These are phyloP conservation scores for Cyclophora punctaria DNA, from an alignment of 2,888 invertebrate species.

Conservation along the genomic window DNA sequence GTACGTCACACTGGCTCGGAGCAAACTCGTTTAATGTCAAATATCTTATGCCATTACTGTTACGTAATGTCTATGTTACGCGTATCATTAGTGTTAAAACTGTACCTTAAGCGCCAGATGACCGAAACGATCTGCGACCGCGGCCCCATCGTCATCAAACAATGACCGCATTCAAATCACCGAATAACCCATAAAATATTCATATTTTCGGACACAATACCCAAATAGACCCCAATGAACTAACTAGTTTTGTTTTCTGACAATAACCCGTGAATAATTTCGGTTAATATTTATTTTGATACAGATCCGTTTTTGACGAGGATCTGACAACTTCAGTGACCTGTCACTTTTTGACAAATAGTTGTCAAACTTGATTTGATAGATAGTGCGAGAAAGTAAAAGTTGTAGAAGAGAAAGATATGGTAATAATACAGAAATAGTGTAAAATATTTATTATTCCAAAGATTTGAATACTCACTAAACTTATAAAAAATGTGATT, in stretches of 20 bases:
- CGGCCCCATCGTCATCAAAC: conserved; percentile 30
- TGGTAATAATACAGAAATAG: too few species aligned
- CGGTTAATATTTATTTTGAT: conserved; percentile 12
- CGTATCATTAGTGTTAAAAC: conserved; percentile 9
- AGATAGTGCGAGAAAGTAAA: too few species aligned
- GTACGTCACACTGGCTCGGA: too few species aligned
- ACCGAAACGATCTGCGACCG: conserved; percentile 36
- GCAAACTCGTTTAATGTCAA: too few species aligned
- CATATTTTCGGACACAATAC: conserved; percentile 45
- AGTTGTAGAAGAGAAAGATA: too few species aligned
- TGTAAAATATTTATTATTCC: too few species aligned
- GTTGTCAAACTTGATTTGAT: too few species aligned
- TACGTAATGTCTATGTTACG: too few species aligned
- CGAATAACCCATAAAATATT: conserved; percentile 59
- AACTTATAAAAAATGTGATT: too few species aligned
- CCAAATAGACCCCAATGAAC: conserved; percentile 19
- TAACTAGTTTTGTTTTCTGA: conserved; percentile 25
- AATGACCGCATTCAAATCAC: conserved; percentile 47
- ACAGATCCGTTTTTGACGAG: conserved; percentile 5
- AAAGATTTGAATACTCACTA: too few species aligned
- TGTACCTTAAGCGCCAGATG: conserved; percentile 32
- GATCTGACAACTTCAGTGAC: not conserved
- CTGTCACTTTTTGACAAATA: too few species aligned
- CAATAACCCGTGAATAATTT: conserved; percentile 17
- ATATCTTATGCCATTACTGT: too few species aligned